Evolutionary conservation across 2,113 vertebrate species (phyloP), one percentile per base, ranked within the genome.

Genomic region (Piaya cayana): DNA sequence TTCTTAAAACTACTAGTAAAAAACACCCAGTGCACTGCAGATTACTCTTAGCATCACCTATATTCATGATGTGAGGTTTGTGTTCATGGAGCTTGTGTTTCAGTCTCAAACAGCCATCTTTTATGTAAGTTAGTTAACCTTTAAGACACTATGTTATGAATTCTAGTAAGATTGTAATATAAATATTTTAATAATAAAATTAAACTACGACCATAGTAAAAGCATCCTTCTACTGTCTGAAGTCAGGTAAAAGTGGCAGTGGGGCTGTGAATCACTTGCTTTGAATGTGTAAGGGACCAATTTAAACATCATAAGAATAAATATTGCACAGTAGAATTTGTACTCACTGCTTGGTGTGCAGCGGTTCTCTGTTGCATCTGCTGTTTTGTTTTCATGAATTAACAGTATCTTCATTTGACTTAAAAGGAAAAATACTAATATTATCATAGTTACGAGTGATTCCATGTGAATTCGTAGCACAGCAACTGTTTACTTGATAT

Each of bases 351-450:
- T 93, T 79, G 89, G 81, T 91, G 84, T 63, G 74, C 78, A 76
- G 62, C 12, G 13, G 53, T 96, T 75, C 65, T 92, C 29, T 81
- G 25, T 74, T 93, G 75, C 89, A 96, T 96, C 78, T 90, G 55
- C 95, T 95, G 62, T 94, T 96, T 96, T 95, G 88, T 34, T 95
- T 95, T 92, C 68, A 25, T 90, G 79, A 79, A 84, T 94, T 91
- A 97, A 93, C 83, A 94, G 63, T 88, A 74, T 93, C 90, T 88
- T 95, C 92, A 91, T 88, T 95, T 92, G 93, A 79, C 69, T 92
- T 29, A 11, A 42, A 85, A 87, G 19, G 45, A 49, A 90, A 93
- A 95, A 64, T 95, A 77, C 58, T 47, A 86, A 64, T 92, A 75
- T 64, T 93, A 37, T 69, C 1, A 4, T 93, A 43, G 22, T 95